Conservation (phyloP, 23 tunicate species). For the Trididemnum miniatum region DNA sequence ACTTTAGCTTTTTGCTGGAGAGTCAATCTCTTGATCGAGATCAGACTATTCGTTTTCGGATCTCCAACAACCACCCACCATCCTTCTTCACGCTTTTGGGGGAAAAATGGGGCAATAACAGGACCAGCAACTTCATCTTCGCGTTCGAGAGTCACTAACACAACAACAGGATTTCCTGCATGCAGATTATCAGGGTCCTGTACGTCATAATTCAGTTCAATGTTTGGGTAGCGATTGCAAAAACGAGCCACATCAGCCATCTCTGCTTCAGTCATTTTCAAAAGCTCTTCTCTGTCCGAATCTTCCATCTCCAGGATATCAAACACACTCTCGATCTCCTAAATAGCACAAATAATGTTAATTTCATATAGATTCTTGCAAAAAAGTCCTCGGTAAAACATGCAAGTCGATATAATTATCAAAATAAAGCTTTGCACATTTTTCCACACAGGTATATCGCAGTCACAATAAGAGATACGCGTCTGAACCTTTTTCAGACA, state of each 20-base stretch:
- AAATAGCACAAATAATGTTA: neutral
- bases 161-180: slow-evolving; percentile 80
- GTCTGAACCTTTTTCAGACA: too few species aligned
- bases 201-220: slow-evolving; percentile 78
- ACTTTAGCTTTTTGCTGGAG: slow-evolving; percentile 90
- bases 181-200: slow-evolving; percentile 65
- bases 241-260: slow-evolving; percentile 98
- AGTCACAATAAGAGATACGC: too few species aligned
- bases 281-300: slow-evolving; percentile 69
- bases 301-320: slow-evolving; percentile 98
- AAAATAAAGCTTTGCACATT: too few species aligned
- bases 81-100: slow-evolving; percentile 96
- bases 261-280: slow-evolving; percentile 73
- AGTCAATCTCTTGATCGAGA: slow-evolving; percentile 91
- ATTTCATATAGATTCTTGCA: too few species aligned
- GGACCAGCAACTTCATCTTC: slow-evolving; percentile 95
- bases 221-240: slow-evolving; percentile 96
- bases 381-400: too few species aligned
- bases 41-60: slow-evolving; percentile 84
- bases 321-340: slow-evolving; percentile 97
- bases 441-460: too few species aligned
- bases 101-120: slow-evolving; percentile 97
- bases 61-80: slow-evolving; percentile 99
- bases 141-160: slow-evolving; percentile 80
- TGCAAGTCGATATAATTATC: too few species aligned